Percentiles rank a stretch among this genome's conserved stretches.
These are phyloP conservation scores for Ganaspis brasiliensis DNA, from an alignment of 2,888 invertebrate genomes.

Conservation along the genomic window DNA sequence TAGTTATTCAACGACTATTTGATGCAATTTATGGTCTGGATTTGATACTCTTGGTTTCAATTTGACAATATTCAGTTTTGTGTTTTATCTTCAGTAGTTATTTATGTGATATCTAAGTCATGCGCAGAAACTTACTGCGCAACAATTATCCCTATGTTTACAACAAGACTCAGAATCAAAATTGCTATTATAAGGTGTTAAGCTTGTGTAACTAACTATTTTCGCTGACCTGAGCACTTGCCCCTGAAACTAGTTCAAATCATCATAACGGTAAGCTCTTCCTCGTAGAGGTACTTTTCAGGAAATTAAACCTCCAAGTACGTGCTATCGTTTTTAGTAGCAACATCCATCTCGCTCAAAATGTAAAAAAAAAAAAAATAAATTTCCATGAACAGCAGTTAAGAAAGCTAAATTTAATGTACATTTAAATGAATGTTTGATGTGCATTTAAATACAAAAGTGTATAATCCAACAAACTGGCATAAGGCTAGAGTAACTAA, in stretches of 20 bases:
- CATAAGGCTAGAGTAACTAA: neutral
- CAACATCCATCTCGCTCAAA: neutral
- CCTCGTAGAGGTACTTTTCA: neutral
- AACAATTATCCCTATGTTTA: too few relatives aligned
- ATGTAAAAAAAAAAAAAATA: neutral
- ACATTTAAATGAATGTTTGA: neutral
- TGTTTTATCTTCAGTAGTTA: too few relatives aligned
- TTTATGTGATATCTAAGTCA: too few relatives aligned
- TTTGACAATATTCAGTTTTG: too few relatives aligned
- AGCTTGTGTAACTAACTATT: conserved; percentile 18
- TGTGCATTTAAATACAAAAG: neutral
- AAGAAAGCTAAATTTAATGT: neutral
- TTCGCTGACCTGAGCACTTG: conserved; percentile 5
- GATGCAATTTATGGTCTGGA: too few relatives aligned
- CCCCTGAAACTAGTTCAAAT: neutral
- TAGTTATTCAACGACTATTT: too few relatives aligned
- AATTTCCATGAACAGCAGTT: neutral
- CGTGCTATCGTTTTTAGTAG: neutral
- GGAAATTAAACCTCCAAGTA: neutral
- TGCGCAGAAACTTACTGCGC: too few relatives aligned
- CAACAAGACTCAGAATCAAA: neutral
- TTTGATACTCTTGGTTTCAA: too few relatives aligned
- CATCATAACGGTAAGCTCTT: conserved; percentile 17
- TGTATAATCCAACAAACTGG: conserved; percentile 1
- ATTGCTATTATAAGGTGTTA: neutral